Base-by-base conservation (phyloP, 2,797 vertebrate genomes). In the Sus cebifrons region DNA sequence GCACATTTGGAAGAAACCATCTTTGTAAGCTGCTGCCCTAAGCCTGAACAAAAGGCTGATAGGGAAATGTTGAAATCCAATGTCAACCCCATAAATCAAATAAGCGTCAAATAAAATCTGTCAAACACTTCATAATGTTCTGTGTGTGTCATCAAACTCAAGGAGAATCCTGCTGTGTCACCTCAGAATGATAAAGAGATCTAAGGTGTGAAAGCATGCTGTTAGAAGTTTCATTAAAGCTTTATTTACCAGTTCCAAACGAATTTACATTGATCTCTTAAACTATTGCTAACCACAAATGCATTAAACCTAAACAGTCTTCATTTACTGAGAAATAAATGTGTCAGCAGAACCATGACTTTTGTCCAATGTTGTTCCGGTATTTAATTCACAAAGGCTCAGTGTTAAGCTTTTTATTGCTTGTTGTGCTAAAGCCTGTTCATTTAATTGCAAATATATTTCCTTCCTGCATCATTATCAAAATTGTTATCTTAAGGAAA, bases 291-390 rank as follows among this genome's bases (percentile, higher is more conserved):
- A 98, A 99, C 99, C 99, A 98, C 99, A 99, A 98, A 98, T 98
- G 98, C 98, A 99, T 99, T 99, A 99, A 99, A 99, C 98, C 98
- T 98, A 98, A 99, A 99, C 98, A 98, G 98, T 98, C 98, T 98
- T 98, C 98, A 98, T 98, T 98, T 98, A 97, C 98, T 95, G 98
- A 98, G 98, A 98, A 99, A 99, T 98, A 99, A 99, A 99, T 98
- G 98, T 99, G 98, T 99, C 99, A 99, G 98, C 98, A 98, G 97
- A 99, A 98, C 98, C 98, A 96, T 97, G 98, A 98, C 98, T 98
- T 98, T 98, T 98, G 98, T 98, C 99, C 98, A 98, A 98, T 98
- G 98, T 65, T 98, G 98, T 98, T 99, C 98, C 97, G 98, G 98
- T 97, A 97, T 98, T 98, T 98, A 98, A 98, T 98, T 98, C 98